Percentiles rank a stretch among this genome's conserved stretches.
Conservation (phyloP, 2,113 vertebrate genomes). For the Gymnarchus niloticus region DNA sequence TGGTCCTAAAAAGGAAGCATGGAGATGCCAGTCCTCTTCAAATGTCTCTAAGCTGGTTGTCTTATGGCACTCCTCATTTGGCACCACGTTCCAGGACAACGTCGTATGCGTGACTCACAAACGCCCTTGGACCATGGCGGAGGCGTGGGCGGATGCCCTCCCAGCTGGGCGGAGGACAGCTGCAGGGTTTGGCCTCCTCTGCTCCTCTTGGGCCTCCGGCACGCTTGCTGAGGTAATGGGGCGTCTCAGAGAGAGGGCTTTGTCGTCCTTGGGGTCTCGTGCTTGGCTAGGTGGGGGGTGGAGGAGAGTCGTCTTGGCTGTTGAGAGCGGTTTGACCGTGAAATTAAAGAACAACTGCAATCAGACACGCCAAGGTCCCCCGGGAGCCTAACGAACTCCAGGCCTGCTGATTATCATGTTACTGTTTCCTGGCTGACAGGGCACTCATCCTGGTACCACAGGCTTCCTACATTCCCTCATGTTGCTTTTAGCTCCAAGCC, state of each 20-base stretch:
- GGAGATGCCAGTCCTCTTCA: not conserved
- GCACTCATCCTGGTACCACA: not conserved
- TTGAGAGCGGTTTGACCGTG: conserved; percentile 6
- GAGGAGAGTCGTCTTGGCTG: not conserved
- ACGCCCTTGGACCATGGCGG: too few relatives aligned
- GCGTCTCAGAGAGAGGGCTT: not conserved
- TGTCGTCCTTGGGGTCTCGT: not conserved
- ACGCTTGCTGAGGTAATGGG: conserved; percentile 8
- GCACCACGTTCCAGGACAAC: not conserved
- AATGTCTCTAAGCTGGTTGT: not conserved
- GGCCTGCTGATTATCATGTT: conserved; percentile 5
- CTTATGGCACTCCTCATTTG: too few relatives aligned
- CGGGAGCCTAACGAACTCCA: not conserved
- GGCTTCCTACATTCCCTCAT: not conserved
- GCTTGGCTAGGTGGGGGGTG: not conserved
- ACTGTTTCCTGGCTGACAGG: not conserved
- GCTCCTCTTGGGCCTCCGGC: not conserved
- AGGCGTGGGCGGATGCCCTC: not conserved
- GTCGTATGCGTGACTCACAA: not conserved
- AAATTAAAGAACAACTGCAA: conserved; percentile 12
- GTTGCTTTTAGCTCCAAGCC: not conserved
- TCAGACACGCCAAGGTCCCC: not conserved
- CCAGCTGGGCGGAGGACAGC: not conserved
- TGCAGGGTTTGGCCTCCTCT: not conserved
- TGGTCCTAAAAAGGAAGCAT: too few relatives aligned